Percentiles rank a stretch among this genome's conserved stretches.
Conservation (phyloP, 2,113 vertebrate species). For the Camelus dromedarius region DNA sequence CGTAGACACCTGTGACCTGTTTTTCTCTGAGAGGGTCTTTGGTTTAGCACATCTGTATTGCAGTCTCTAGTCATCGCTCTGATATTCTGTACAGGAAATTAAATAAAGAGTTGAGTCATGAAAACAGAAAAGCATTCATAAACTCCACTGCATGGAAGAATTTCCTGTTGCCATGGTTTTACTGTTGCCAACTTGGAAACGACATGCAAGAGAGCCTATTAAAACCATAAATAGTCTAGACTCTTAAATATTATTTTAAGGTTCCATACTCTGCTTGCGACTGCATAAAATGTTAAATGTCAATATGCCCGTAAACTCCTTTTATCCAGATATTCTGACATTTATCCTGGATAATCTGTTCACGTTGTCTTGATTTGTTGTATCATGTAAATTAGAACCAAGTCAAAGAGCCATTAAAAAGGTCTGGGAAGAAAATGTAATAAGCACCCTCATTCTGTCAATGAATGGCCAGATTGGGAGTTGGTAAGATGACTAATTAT, state of each 20-base stretch:
- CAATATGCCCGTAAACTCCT: slow-evolving; percentile 1
- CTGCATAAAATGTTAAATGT: slow-evolving; percentile 61
- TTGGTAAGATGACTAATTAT: not conserved
- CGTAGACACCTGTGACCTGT: slow-evolving; percentile 59
- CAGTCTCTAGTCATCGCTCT: slow-evolving; percentile 71
- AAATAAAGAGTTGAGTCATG: slow-evolving; percentile 82
- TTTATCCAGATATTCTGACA: slow-evolving; percentile 2
- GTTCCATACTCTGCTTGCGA: slow-evolving; percentile 44
- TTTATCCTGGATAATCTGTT: not conserved
- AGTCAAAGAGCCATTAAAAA: not conserved
- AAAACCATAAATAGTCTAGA: slow-evolving; percentile 78
- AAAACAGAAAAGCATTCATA: slow-evolving; percentile 84
- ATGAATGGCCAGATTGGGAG: not conserved
- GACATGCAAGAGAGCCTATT: slow-evolving; percentile 70
- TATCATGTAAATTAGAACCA: not conserved
- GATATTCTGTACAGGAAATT: slow-evolving; percentile 80
- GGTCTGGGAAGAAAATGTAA: not conserved
- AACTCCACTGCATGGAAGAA: slow-evolving; percentile 78
- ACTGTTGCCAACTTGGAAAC: slow-evolving; percentile 78
- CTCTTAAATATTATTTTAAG: slow-evolving; percentile 70
- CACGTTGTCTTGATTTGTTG: slow-evolving; percentile 18
- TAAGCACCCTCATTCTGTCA: not conserved
- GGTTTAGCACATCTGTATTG: slow-evolving; percentile 71
- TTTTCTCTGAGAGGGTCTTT: slow-evolving; percentile 69
- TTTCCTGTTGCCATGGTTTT: slow-evolving; percentile 82